Percentiles rank a stretch among this genome's conserved stretches.
Evolutionary conservation across 2,888 invertebrate species (phyloP).

Genomic region (Andrena hattorfiana): DNA sequence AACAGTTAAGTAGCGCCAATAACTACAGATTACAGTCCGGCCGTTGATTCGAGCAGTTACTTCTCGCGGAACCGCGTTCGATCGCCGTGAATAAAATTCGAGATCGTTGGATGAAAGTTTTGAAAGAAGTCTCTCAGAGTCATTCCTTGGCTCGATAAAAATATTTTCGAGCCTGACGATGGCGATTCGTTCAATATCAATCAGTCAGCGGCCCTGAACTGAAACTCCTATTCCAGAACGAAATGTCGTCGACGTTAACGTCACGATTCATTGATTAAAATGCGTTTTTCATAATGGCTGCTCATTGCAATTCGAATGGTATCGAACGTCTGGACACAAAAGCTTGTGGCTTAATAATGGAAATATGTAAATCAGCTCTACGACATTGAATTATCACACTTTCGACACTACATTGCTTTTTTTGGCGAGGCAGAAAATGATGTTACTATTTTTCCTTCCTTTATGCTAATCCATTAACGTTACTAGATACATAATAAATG

Average conservation of each 20-base stretch:
- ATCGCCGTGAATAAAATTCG: neutral
- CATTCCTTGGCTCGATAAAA: neutral
- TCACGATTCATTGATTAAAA: too few relatives aligned
- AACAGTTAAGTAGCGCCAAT: constrained; percentile 30
- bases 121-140: neutral
- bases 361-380: neutral
- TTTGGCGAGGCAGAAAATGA: neutral
- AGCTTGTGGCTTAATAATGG: neutral
- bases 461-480: neutral
- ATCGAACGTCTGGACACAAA: too few relatives aligned
- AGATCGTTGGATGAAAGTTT: neutral
- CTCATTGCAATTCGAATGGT: neutral
- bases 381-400: neutral
- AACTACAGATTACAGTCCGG: neutral
- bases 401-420: neutral
- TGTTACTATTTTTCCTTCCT: neutral
- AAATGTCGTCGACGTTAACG: too few relatives aligned
- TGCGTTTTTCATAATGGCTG: too few relatives aligned
- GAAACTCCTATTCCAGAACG: too few relatives aligned
- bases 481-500: too few relatives aligned
- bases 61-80: neutral
- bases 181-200: neutral
- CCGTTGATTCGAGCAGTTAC: neutral
- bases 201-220: too few relatives aligned
- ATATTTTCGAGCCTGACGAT: neutral